Conservation (phyloP, 92 coral and sea anemone species). For the Epizoanthus stellaris region DNA sequence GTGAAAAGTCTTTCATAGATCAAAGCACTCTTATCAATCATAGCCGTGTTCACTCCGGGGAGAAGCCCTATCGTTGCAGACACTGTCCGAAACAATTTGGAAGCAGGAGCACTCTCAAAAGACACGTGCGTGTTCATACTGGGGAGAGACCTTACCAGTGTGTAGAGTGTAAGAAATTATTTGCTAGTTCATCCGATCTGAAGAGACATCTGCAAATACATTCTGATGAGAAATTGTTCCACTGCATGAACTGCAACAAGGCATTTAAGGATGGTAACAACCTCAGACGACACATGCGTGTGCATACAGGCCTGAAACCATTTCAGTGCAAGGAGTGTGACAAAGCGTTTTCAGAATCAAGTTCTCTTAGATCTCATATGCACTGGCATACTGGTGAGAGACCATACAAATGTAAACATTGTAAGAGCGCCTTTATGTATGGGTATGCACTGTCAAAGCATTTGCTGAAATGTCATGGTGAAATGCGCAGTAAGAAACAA, state of each 20-base stretch:
- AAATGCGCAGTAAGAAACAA: background rate
- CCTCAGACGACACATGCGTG: background rate
- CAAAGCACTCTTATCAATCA: slow-evolving; percentile 4
- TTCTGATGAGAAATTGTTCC: background rate
- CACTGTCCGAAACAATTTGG: background rate
- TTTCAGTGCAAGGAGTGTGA: background rate
- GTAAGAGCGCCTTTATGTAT: background rate
- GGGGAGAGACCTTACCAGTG: background rate
- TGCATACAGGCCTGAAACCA: background rate
- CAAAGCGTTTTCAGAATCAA: background rate
- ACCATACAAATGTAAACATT: background rate
- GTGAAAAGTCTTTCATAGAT: background rate
- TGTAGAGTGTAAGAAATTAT: background rate
- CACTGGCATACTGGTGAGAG: background rate
- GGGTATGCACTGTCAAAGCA: background rate
- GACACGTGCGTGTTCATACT: background rate
- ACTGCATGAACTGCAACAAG: background rate
- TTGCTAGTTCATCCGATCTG: background rate
- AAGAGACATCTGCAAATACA: slow-evolving; percentile 6
- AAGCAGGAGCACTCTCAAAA: background rate
- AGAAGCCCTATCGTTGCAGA: background rate
- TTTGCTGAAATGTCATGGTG: background rate
- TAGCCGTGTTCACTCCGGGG: background rate
- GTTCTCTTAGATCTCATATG: background rate
- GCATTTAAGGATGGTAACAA: slow-evolving; percentile 6